Conservation (phyloP, 2,888 invertebrate genomes). For the Criorhina ranunculi region DNA sequence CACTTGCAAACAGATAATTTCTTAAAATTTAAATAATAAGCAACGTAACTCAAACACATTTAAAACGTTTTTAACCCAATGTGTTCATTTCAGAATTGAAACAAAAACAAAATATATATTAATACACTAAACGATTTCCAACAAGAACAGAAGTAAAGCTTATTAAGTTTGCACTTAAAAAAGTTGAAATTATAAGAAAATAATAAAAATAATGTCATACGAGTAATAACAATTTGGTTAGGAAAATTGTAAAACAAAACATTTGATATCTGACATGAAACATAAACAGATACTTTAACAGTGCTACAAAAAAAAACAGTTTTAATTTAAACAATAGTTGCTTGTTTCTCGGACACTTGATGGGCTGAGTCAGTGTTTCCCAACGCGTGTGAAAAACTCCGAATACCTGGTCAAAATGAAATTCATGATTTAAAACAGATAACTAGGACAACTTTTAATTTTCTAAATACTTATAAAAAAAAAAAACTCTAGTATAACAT, state of each 20-base stretch:
- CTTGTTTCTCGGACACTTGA: conserved; percentile 6
- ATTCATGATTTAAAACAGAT: background rate
- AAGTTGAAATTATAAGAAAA: background rate
- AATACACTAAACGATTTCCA: background rate
- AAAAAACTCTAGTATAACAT: background rate
- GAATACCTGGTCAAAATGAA: no score
- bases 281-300: conserved; percentile 39
- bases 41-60: background rate
- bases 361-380: conserved; percentile 27
- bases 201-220: no score
- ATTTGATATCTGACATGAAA: background rate
- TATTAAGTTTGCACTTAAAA: conserved; percentile 2
- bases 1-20: background rate
- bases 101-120: background rate
- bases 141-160: conserved; percentile 1
- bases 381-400: background rate
- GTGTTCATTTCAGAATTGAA: conserved; percentile 37
- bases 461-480: background rate
- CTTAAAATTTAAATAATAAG: background rate
- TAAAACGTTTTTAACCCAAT: conserved; percentile 27
- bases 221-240: no score
- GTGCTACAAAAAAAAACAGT: background rate
- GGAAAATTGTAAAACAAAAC: background rate
- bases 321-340: background rate
- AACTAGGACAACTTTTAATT: background rate